Evolutionary conservation across 2,113 vertebrate genomes (phyloP).

Genomic region (Herpetotheres cachinnans): DNA sequence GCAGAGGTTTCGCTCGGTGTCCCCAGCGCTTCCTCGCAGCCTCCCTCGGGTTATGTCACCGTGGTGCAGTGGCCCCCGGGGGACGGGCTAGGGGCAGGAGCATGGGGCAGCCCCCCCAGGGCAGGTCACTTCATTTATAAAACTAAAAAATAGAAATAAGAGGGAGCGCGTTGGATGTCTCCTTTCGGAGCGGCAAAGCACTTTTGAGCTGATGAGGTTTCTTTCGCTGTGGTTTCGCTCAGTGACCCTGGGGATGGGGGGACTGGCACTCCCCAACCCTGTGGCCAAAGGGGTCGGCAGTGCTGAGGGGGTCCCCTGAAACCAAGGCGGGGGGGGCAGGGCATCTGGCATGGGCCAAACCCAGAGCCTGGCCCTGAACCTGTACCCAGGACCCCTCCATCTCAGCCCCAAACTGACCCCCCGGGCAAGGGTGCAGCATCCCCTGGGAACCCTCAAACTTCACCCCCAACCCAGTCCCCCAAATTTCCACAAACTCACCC

Average conservation of each 20-base stretch:
- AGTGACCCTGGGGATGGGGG: neutral
- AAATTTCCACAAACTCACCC: neutral
- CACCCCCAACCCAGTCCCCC: neutral
- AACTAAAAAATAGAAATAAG: too few species aligned
- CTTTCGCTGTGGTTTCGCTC: neutral
- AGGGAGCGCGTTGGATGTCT: rapidly evolving
- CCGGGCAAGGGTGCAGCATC: neutral
- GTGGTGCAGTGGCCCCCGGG: rapidly evolving
- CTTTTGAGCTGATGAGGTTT: neutral
- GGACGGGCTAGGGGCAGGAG: neutral
- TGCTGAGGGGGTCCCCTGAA: neutral
- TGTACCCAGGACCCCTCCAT: neutral
- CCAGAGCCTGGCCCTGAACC: neutral
- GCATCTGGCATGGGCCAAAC: neutral
- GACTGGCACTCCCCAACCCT: neutral
- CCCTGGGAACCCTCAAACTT: too few species aligned
- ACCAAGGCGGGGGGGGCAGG: too few species aligned
- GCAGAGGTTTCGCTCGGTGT: neutral
- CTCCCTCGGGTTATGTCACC: neutral
- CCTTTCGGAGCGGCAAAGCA: neutral
- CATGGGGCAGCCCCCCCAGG: neutral
- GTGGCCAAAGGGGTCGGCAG: rapidly evolving
- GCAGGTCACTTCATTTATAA: neutral
- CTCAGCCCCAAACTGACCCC: neutral
- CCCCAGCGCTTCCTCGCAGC: neutral